phyloP scores from a whole-genome alignment of 1,140 invertebrate species.

The Aphaenogaster rudis region DNA sequence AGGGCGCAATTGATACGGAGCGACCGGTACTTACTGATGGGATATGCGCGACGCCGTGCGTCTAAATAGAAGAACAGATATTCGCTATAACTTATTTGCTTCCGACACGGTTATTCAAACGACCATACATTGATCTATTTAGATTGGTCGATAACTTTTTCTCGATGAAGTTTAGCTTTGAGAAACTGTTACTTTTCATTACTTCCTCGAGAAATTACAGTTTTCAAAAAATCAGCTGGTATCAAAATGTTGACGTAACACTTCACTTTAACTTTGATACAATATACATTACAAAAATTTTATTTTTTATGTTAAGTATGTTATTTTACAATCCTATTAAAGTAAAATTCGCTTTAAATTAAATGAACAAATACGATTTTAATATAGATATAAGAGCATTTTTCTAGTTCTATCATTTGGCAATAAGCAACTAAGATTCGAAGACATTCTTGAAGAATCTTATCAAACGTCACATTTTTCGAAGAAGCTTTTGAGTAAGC shows the following conservation, averaged over 20 bases:
- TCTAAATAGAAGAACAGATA: neutral
- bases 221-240: neutral
- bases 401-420: neutral
- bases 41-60: neutral
- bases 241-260: neutral
- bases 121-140: neutral
- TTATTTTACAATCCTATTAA: neutral
- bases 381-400: neutral
- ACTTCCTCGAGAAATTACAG: neutral
- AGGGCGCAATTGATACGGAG: conserved; percentile 22
- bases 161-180: neutral
- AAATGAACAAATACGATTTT: neutral
- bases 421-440: conserved; percentile 16
- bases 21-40: neutral
- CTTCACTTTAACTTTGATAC: neutral
- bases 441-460: conserved; percentile 5
- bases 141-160: neutral
- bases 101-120: neutral
- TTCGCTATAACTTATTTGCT: neutral
- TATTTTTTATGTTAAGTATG: neutral
- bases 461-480: conserved; percentile 27
- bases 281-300: neutral
- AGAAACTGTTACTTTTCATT: neutral
- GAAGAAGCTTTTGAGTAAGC: conserved; percentile 7
- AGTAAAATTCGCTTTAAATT: neutral